Evolutionary conservation across 1,140 invertebrate genomes (phyloP), one percentile per base, ranked within the genome.

Genomic region (Onthophagus taurus): DNA sequence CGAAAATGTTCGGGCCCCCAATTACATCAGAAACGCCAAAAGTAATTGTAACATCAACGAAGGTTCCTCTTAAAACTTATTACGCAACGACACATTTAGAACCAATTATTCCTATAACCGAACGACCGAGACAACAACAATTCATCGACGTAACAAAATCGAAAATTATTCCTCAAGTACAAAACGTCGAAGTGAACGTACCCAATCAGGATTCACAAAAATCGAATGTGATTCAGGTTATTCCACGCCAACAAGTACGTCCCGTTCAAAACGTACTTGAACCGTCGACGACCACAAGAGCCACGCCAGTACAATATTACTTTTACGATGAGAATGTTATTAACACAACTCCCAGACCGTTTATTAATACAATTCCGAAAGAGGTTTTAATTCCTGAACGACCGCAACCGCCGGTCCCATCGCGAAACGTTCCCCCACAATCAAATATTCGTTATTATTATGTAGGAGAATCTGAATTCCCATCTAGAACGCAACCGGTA

Each of bases 271-370:
- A 33, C 9, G 9, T n/a, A 33, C 9, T 13, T 9, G 6, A 33
- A 2, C 18, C 18, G 4, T 13, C 36, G 18, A 29, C 12, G 16
- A 8, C 41, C 33, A 31, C 41, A 4, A 18, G 4, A 20, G 11
- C 2, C 16, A 6, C 45, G 21, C 61, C 73, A 13, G 63, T 69
- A 21, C 71, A 74, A 13, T 73, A 72, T 52, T 77, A 75, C 50
- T 75, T 70, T 57, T 75, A 72, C 46, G 72, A 76, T 44, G 72
- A 75, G 13, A 41, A 41, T n/a, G 16, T 29, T 1, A 41, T 41
- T 9, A 41, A 41, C 23, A 41, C 38, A 14, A 41, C 38, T 12
- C 38, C 38, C n/a, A 37, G 13, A 37, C 23, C 23, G 14, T 19
- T 2, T 4, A 41, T 29, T 41, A 41, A 26, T 41, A 41, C 13